Conservation (phyloP, 2,797 vertebrate species). For the Coluber constrictor region DNA sequence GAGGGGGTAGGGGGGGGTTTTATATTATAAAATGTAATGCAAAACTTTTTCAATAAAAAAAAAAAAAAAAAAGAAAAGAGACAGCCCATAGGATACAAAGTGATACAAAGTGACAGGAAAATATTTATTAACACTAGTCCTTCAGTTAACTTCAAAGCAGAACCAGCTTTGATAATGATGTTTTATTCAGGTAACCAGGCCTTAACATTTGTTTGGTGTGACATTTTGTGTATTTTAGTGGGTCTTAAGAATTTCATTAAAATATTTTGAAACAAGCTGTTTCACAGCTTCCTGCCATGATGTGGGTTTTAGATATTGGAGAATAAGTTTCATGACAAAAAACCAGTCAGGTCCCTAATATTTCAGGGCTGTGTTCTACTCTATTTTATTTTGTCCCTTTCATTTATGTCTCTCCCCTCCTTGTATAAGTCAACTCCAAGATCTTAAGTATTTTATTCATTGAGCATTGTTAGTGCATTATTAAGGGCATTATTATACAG, state of each 20-base stretch:
- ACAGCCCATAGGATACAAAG: background rate
- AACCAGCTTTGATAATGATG: background rate
- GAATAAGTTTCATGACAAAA: background rate
- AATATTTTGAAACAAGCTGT: background rate
- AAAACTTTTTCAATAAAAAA: too few species aligned
- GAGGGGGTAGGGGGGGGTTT: too few species aligned
- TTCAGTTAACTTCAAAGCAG: background rate
- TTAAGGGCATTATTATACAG: background rate
- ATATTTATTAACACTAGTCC: background rate
- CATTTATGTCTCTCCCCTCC: background rate
- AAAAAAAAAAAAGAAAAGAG: too few species aligned
- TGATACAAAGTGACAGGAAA: background rate
- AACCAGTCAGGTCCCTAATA: background rate
- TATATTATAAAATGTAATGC: too few species aligned
- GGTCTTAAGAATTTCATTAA: background rate
- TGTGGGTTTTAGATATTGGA: background rate
- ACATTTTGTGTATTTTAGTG: background rate
- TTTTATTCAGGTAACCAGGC: background rate
- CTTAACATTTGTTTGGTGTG: background rate
- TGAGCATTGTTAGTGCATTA: background rate
- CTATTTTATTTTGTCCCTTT: background rate
- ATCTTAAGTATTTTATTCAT: background rate
- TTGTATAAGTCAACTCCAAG: background rate
- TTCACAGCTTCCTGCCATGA: background rate
- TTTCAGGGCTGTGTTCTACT: background rate